A percentile compares a stretch with the other conserved stretches of the same genome.
Evolutionary conservation across 2,888 invertebrate species (phyloP).

Genomic region (Diaphora mendica): DNA sequence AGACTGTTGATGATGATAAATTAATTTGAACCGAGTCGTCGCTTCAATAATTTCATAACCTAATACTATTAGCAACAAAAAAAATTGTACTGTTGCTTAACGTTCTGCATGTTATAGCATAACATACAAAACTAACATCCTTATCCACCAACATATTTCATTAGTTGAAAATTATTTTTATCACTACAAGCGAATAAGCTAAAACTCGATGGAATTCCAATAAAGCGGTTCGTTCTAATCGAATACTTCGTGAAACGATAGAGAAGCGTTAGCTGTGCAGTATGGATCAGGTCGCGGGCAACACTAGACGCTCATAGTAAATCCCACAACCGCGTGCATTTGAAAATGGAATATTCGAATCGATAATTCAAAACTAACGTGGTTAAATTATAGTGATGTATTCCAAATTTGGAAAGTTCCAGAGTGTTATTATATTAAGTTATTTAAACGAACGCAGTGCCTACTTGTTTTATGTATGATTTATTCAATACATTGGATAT

Average conservation of each 20-base stretch:
- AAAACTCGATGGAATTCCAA: slow-evolving; percentile 64
- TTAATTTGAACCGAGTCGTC: neutral
- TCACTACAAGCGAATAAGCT: slow-evolving; percentile 52
- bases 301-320: slow-evolving; percentile 63
- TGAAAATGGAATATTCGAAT: slow-evolving; percentile 52
- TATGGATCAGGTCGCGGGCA: slow-evolving; percentile 62
- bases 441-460: slow-evolving; percentile 80
- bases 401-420: slow-evolving; percentile 48
- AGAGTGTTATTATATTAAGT: slow-evolving; percentile 64
- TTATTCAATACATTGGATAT: slow-evolving; percentile 85
- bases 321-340: slow-evolving; percentile 49
- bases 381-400: slow-evolving; percentile 44
- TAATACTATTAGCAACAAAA: slow-evolving; percentile 1
- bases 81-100: slow-evolving; percentile 24
- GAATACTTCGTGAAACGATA: slow-evolving; percentile 42
- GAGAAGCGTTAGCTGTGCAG: slow-evolving; percentile 56
- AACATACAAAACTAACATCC: slow-evolving; percentile 22
- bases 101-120: slow-evolving; percentile 24
- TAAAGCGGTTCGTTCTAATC: slow-evolving; percentile 57
- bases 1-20: too few relatives aligned
- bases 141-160: slow-evolving; percentile 40
- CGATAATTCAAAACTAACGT: slow-evolving; percentile 36
- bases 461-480: slow-evolving; percentile 84
- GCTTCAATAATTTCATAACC: slow-evolving; percentile 24
- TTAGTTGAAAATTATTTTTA: slow-evolving; percentile 38